Evolutionary conservation across 2,888 invertebrate species (phyloP).

Genomic region (Minunthozetes semirufus): DNA sequence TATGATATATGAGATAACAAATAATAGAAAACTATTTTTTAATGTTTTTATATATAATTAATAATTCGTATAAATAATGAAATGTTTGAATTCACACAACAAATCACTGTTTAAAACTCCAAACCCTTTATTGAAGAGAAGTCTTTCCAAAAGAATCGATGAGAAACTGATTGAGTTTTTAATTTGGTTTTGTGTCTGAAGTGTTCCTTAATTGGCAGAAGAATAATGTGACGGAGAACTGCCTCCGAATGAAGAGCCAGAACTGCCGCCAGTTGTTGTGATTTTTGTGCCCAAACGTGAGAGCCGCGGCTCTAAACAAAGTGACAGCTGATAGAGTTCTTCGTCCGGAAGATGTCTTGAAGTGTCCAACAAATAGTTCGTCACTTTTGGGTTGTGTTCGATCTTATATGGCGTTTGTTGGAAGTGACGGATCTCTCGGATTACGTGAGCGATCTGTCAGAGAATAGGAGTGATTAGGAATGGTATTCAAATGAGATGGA

Average conservation of each 20-base stretch:
- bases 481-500: neutral
- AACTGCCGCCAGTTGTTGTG: neutral
- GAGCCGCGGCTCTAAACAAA: slow-evolving; percentile 74
- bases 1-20: neutral
- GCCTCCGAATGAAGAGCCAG: slow-evolving; percentile 21
- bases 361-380: slow-evolving; percentile 69
- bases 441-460: slow-evolving; percentile 77
- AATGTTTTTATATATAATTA: neutral
- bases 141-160: neutral
- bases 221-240: slow-evolving; percentile 27
- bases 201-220: slow-evolving; percentile 18
- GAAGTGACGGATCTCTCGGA: slow-evolving; percentile 79
- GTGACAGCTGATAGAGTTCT: slow-evolving; percentile 68
- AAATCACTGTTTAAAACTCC: neutral
- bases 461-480: neutral
- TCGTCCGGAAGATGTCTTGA: slow-evolving; percentile 67
- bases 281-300: slow-evolving; percentile 48
- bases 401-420: slow-evolving; percentile 89
- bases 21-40: neutral
- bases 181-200: too few relatives aligned
- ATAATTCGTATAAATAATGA: neutral
- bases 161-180: neutral
- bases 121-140: neutral
- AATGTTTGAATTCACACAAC: neutral
- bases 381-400: slow-evolving; percentile 71